Evolutionary conservation across 2,888 invertebrate genomes (phyloP).

Genomic region (Polietes domitor): DNA sequence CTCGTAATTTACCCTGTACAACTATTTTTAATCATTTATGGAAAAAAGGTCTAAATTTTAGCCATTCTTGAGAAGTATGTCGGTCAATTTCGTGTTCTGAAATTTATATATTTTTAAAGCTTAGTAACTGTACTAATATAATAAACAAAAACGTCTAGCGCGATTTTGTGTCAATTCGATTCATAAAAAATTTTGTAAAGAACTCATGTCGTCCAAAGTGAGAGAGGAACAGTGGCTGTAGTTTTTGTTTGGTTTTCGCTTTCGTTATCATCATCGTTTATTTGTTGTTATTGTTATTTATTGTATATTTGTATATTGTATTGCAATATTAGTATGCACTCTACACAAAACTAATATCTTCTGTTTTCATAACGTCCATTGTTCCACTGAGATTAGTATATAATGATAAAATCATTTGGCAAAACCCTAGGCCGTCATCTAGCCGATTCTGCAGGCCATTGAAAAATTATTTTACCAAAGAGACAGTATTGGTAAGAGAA

Average conservation of each 20-base stretch:
- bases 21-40: too few relatives aligned
- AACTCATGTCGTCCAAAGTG: too few relatives aligned
- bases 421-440: slow-evolving; percentile 72
- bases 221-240: background rate
- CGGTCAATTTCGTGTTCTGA: slow-evolving; percentile 28
- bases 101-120: background rate
- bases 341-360: background rate
- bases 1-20: too few relatives aligned
- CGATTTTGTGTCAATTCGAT: slow-evolving; percentile 11
- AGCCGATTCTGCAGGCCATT: slow-evolving; percentile 72
- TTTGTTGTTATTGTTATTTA: slow-evolving; percentile 30
- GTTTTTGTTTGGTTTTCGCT: background rate
- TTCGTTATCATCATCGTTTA: slow-evolving; percentile 13
- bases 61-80: slow-evolving; percentile 9
- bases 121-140: background rate
- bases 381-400: background rate
- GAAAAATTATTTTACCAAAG: slow-evolving; percentile 72
- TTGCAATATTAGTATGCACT: background rate
- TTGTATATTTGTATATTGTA: slow-evolving; percentile 2
- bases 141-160: too few relatives aligned
- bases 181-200: slow-evolving; percentile 13
- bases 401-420: slow-evolving; percentile 69
- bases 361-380: background rate
- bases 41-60: too few relatives aligned
- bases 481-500: slow-evolving; percentile 52